These are phyloP conservation scores for Frankliniella intonsa DNA, from an alignment of 2,888 invertebrate species.

Conservation along the genomic window DNA sequence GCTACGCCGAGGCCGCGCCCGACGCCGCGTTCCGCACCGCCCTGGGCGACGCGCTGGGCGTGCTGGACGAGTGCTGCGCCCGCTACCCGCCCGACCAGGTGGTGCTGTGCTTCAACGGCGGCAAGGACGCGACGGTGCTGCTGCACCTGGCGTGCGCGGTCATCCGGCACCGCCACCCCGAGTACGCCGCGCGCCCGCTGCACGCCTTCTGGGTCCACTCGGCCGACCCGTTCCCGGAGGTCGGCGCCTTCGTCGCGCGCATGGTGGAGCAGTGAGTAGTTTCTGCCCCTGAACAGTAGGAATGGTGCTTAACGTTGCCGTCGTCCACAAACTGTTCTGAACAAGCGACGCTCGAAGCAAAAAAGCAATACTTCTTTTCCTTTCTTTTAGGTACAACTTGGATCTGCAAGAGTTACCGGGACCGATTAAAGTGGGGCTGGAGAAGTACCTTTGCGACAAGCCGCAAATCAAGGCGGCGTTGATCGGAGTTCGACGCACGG, in stretches of 20 bases:
- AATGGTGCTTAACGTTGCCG: too few species aligned
- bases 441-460: slow-evolving; percentile 54
- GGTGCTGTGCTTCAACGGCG: slow-evolving; percentile 94
- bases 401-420: slow-evolving; percentile 63
- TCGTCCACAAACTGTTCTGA: not conserved
- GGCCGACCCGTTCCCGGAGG: slow-evolving; percentile 76
- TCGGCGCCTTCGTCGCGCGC: slow-evolving; percentile 74
- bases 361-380: too few species aligned
- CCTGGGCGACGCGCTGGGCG: slow-evolving; percentile 45
- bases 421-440: slow-evolving; percentile 68
- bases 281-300: too few species aligned
- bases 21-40: not conserved
- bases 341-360: too few species aligned
- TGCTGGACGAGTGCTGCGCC: slow-evolving; percentile 57
- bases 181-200: slow-evolving; percentile 46
- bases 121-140: slow-evolving; percentile 95
- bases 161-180: slow-evolving; percentile 41
- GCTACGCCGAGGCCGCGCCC: not conserved
- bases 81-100: slow-evolving; percentile 67
- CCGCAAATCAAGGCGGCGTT: slow-evolving; percentile 71
- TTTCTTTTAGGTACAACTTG: slow-evolving; percentile 59
- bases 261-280: slow-evolving; percentile 53
- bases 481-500: slow-evolving; percentile 87
- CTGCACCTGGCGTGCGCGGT: slow-evolving; percentile 64
- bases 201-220: slow-evolving; percentile 77